Evolutionary conservation across 92 coral and sea anemone species (phyloP), one percentile per base, ranked within the genome.

Genomic region (Porites rus): DNA sequence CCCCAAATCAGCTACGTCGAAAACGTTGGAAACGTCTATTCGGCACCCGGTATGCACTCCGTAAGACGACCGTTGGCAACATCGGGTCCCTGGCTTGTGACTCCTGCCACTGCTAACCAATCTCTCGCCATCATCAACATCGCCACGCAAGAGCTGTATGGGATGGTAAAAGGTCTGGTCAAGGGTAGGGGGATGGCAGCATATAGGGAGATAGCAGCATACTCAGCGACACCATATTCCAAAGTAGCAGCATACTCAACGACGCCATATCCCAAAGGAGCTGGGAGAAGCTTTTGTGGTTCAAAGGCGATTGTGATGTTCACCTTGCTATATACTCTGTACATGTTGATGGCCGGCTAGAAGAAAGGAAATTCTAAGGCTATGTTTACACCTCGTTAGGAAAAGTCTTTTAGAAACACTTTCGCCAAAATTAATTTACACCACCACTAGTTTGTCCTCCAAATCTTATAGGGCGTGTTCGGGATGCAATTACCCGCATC

Each of bases 41-140:
- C 70, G 11, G 31, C 51, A 8, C 84, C 88, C 3, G 68, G 56
- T 21, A 76, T 65, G 84, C 93, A 80, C 80, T 53, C 79, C n/a
- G 78, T 72, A 5, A 24, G 82, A 3, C 85, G 93, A n/a, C 61
- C 77, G 3, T 54, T 86, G 20, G 11, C 65, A 21, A 62, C 64
- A 2, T 76, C 72, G 10, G 93, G 84, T 6, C 51, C 78, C 43
- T 90, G 93, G 93, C 73, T 90, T 50, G 77, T 86, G 70, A 74
- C 93, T 11, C 93, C 91, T 12, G 93, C 91, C n/a, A 74, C 93
- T 2, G 85, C 81, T 31, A 28, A 73, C 59, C 64, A 72, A 62
- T 78, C 84, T 13, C 90, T 86, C 0, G 93, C 80, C 86, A 69
- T 90, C 64, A 90, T 90, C 75, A 51, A 90, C 79, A 76, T 78